Evolutionary conservation across 2,888 invertebrate genomes (phyloP).

Genomic region (Timema cristinae): DNA sequence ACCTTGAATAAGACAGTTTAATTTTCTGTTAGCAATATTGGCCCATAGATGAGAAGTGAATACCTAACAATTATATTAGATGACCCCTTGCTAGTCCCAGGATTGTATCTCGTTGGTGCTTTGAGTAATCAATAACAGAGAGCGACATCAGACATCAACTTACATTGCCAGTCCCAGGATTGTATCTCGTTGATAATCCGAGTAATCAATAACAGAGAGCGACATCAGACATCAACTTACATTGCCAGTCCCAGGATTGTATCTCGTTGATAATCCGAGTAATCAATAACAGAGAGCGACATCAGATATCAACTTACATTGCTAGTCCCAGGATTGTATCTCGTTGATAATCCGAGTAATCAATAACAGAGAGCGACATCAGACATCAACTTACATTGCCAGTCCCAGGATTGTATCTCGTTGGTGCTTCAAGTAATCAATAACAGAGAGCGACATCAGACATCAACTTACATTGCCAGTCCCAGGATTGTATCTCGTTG

Average conservation of each 20-base stretch:
- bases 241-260: constrained; percentile 52
- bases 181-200: constrained; percentile 49
- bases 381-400: constrained; percentile 45
- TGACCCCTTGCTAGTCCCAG: no score
- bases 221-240: constrained; percentile 38
- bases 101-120: no score
- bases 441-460: no score
- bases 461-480: constrained; percentile 47
- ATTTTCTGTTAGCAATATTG: no score
- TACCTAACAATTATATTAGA: no score
- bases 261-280: constrained; percentile 48
- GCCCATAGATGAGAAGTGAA: no score
- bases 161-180: constrained; percentile 52
- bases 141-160: constrained; percentile 30
- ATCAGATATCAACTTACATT: constrained; percentile 42
- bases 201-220: constrained; percentile 31
- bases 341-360: constrained; percentile 45
- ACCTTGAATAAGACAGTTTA: no score
- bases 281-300: no score
- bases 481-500: constrained; percentile 51
- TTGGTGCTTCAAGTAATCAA: constrained; percentile 33
- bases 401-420: constrained; percentile 51
- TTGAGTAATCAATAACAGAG: no score
- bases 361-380: no score
- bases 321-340: constrained; percentile 52